A percentile compares a stretch with the other conserved stretches of the same genome.
Conservation (phyloP, 2,888 invertebrate genomes). For the Sisyra nigra region DNA sequence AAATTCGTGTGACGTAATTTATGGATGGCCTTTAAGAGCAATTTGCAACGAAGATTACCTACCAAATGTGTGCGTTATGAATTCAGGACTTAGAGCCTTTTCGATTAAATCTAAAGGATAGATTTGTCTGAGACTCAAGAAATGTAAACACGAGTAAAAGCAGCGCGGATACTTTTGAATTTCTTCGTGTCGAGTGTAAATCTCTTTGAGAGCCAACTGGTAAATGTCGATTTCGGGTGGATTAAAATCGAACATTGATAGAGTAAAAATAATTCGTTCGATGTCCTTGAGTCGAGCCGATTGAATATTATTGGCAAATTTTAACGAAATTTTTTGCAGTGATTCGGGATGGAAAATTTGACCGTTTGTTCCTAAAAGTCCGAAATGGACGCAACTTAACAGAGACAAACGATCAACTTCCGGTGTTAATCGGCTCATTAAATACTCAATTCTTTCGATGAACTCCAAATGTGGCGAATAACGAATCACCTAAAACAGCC, state of each 20-base stretch:
- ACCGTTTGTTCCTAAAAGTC: conserved; percentile 39
- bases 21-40: too few relatives aligned
- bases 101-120: conserved; percentile 42
- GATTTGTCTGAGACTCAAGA: conserved; percentile 35
- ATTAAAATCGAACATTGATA: conserved; percentile 41
- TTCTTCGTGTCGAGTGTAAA: conserved; percentile 39
- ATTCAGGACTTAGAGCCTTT: conserved; percentile 37
- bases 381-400: conserved; percentile 46
- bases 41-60: conserved; percentile 15
- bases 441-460: conserved; percentile 27
- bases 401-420: conserved; percentile 42
- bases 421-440: conserved; percentile 35
- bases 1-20: too few relatives aligned
- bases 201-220: conserved; percentile 26
- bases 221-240: conserved; percentile 35
- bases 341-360: conserved; percentile 29
- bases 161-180: conserved; percentile 38
- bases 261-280: conserved; percentile 47
- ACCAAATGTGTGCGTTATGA: conserved; percentile 37
- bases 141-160: conserved; percentile 42
- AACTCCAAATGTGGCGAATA: conserved; percentile 34
- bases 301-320: conserved; percentile 31
- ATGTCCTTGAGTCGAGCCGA: conserved; percentile 52
- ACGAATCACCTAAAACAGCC: conserved; percentile 32
- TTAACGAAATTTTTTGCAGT: conserved; percentile 33